Evolutionary conservation across 2,888 invertebrate genomes (phyloP).

Genomic region (Spatulosminthurus flaviceps): DNA sequence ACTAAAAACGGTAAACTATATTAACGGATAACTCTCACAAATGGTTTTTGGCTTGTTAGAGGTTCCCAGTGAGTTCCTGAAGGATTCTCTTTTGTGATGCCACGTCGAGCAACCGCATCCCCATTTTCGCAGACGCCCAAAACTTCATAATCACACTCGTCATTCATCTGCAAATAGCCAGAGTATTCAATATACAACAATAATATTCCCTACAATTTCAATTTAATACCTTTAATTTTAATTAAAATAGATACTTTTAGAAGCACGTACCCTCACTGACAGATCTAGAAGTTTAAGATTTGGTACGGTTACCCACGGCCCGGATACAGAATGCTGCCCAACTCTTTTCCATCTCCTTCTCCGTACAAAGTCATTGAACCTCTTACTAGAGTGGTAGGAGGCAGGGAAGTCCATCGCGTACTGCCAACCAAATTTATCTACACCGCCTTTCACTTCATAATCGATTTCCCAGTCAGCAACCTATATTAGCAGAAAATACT

Average conservation of each 20-base stretch:
- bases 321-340: constrained; percentile 82
- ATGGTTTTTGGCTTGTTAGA: constrained; percentile 80
- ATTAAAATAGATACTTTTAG: neutral
- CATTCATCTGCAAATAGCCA: constrained; percentile 54
- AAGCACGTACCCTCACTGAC: constrained; percentile 75
- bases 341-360: constrained; percentile 84
- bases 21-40: constrained; percentile 66
- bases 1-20: neutral
- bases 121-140: constrained; percentile 90
- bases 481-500: constrained; percentile 67
- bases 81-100: constrained; percentile 78
- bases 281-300: constrained; percentile 85
- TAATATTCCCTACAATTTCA: too few species aligned
- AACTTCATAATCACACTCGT: constrained; percentile 70
- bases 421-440: constrained; percentile 93
- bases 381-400: constrained; percentile 83
- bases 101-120: constrained; percentile 83
- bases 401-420: constrained; percentile 93
- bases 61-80: constrained; percentile 76
- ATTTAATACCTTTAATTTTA: too few species aligned
- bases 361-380: constrained; percentile 88
- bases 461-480: constrained; percentile 92
- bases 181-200: neutral
- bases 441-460: constrained; percentile 87
- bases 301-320: constrained; percentile 90